Percentiles rank a stretch among this genome's conserved stretches.
Evolutionary conservation across 2,797 vertebrate genomes (phyloP).

Genomic region (Enteromius trimaculatus): DNA sequence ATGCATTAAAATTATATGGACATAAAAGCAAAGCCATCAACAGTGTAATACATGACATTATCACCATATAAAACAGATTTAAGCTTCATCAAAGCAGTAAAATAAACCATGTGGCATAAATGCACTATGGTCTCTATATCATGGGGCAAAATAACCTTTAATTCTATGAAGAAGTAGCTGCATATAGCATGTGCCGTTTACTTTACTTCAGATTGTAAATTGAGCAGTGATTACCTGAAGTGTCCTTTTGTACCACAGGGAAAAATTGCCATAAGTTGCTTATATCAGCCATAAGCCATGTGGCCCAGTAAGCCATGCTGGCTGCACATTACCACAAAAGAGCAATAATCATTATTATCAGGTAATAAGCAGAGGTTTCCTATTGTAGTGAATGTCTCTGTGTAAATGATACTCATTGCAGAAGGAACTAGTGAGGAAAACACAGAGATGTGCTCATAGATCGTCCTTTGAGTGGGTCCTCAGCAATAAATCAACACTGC

Average conservation of each 20-base stretch:
- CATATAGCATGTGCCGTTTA: not conserved
- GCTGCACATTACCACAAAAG: slow-evolving; percentile 9
- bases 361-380: not conserved
- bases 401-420: not conserved
- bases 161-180: not conserved
- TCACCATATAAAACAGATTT: not conserved
- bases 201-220: not conserved
- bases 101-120: not conserved
- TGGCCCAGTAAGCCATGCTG: not conserved
- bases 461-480: not conserved
- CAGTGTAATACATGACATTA: not conserved
- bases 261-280: not conserved
- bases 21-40: not conserved
- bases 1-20: not conserved
- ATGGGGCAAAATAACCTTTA: not conserved
- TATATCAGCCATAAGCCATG: not conserved
- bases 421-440: not conserved
- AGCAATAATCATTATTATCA: slow-evolving; percentile 31
- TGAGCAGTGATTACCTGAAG: not conserved
- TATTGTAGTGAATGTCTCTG: not conserved
- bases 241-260: not conserved
- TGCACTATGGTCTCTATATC: no score
- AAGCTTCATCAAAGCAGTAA: not conserved
- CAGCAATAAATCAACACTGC: not conserved
- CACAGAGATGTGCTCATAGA: not conserved